Percentiles rank a stretch among this genome's conserved stretches.
phyloP scores from a whole-genome alignment of 2,888 invertebrate species.

The Kryphioiulus occultus region DNA sequence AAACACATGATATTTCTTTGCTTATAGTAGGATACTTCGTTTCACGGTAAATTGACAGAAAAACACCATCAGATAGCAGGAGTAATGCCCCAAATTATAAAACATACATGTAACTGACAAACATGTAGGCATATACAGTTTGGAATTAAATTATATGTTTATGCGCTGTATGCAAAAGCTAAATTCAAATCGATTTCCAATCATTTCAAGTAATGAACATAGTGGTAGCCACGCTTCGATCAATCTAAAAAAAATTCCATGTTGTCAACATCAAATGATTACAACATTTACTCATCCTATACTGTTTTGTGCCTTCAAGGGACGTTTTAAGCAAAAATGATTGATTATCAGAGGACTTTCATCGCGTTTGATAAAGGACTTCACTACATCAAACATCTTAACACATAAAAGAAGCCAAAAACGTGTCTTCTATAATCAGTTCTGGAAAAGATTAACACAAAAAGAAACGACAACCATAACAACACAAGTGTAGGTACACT shows the following conservation, averaged over 20 bases:
- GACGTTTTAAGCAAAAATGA: constrained; percentile 13
- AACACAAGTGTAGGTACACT: background rate
- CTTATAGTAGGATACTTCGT: no score
- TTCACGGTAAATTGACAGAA: no score
- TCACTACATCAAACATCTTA: background rate
- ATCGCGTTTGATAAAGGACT: background rate
- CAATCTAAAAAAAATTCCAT: background rate
- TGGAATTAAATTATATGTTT: background rate
- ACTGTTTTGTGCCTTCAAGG: background rate
- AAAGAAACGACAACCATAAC: background rate
- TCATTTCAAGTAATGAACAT: background rate
- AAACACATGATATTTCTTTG: no score
- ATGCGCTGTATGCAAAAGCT: background rate
- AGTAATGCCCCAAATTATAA: no score
- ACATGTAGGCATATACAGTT: background rate
- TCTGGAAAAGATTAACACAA: background rate
- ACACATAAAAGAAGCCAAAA: background rate
- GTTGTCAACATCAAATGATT: constrained; percentile 33
- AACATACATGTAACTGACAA: background rate
- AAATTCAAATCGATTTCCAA: background rate
- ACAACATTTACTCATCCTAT: background rate
- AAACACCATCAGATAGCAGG: background rate
- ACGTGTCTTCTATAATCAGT: background rate
- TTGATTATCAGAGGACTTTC: background rate
- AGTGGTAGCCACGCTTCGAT: background rate